Base-by-base conservation (phyloP, 2,888 invertebrate genomes). In the Crioceris asparagi region DNA sequence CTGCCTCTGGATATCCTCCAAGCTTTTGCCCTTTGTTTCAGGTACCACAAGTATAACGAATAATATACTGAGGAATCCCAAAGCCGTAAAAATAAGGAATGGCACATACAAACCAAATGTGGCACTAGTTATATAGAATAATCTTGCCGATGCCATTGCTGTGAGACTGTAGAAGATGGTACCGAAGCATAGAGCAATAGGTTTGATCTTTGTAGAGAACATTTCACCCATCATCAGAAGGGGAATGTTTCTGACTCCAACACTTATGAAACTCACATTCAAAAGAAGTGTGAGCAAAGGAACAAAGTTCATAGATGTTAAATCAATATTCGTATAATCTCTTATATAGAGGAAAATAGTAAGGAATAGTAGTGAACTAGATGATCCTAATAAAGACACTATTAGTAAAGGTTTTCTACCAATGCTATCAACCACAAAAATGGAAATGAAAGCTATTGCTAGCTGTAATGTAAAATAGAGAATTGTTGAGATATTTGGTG, bases 391-490 rank as follows among this genome's bases (percentile, higher is more conserved):
- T 2, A 70, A 67, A 4, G 73, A 74, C 12, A 68, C 44, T 3
- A 74, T 55, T 19, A 77, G 60, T 8, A 77, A 56, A 2, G 68
- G 65, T 39, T 69, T 61, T 36, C 76, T 56, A 2, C 77, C 77
- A 3, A 67, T 56, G 36, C 63, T 61, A 52, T 77, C 77, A 6
- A 77, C 75, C 8, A 77, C 61, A 36, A 72, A 58, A 3, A 75
- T 71, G 2, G 75, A 70, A 5, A 74, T 57, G 26, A 68, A 61
- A 36, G 75, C 72, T 3, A 75, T 69, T 1, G 72, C 60, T 2
- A 75, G 65, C 61, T 75, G 75, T 27, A 74, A 68, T 32, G 68
- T 66, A 37, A 61, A 61, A 37, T 57, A 62, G 12, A 61, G 49
- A 29, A 57, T 56, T 0, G 61, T 53, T 3, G 55, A 55, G 3